Evolutionary conservation across 2,113 vertebrate species (phyloP).

Genomic region (Sphyrna mokarran): DNA sequence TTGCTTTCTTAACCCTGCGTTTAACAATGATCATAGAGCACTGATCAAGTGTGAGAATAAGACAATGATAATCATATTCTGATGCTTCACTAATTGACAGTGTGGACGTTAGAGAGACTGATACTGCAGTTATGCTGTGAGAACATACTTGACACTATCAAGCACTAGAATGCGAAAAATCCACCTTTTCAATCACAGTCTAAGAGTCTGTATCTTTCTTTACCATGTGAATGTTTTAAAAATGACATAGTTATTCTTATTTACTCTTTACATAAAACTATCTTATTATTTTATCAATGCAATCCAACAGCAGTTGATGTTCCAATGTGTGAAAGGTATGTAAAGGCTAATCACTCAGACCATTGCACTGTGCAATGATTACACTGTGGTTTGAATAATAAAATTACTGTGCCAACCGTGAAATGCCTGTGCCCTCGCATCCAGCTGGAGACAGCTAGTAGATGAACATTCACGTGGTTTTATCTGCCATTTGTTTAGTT

Average conservation of each 20-base stretch:
- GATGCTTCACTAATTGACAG: neutral
- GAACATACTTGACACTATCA: neutral
- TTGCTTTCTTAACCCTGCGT: neutral
- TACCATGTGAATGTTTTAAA: neutral
- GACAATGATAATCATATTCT: neutral
- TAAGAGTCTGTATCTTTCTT: neutral
- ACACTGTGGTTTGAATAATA: neutral
- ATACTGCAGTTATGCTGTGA: neutral
- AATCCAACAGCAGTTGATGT: neutral
- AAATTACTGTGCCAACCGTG: neutral
- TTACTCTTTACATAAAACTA: neutral
- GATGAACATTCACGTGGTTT: neutral
- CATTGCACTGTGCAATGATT: neutral
- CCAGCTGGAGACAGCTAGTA: neutral
- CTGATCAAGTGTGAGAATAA: neutral
- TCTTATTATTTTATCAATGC: neutral
- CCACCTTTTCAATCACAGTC: neutral
- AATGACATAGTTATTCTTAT: neutral
- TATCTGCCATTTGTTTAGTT: neutral
- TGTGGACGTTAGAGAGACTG: neutral
- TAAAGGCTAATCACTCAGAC: neutral
- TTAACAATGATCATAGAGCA: neutral
- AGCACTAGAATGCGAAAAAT: neutral
- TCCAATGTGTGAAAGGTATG: neutral
- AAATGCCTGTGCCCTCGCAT: neutral